Percentiles rank a stretch among this genome's conserved stretches.
These are phyloP conservation scores for Crotalus horridus DNA, from an alignment of 2,113 vertebrate genomes.

Conservation along the genomic window DNA sequence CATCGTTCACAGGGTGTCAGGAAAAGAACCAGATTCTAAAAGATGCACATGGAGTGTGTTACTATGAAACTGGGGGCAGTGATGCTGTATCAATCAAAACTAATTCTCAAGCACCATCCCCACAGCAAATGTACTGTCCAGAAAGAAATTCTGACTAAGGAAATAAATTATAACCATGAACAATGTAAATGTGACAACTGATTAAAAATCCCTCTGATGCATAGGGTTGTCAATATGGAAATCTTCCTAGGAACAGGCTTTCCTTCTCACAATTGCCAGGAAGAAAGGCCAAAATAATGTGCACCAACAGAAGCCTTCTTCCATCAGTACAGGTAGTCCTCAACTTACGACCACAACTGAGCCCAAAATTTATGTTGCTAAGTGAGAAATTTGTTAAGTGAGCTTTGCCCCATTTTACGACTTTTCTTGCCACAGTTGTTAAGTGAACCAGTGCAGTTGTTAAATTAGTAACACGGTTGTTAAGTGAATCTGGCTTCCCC, in stretches of 20 bases:
- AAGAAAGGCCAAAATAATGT: neutral
- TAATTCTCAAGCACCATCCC: neutral
- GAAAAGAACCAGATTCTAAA: neutral
- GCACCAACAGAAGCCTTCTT: neutral
- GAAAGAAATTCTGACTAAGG: neutral
- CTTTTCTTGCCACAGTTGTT: neutral
- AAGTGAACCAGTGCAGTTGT: neutral
- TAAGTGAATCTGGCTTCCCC: neutral
- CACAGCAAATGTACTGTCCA: neutral
- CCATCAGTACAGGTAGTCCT: neutral
- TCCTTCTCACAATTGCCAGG: neutral
- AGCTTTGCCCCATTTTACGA: neutral
- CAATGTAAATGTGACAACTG: neutral
- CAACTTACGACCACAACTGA: neutral
- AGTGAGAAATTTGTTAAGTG: neutral
- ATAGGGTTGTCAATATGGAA: neutral
- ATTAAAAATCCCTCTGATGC: neutral
- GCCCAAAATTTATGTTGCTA: neutral
- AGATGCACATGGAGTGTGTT: neutral
- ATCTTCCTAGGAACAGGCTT: neutral
- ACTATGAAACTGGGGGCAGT: neutral
- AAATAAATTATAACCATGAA: neutral
- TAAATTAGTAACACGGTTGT: neutral
- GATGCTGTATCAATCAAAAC: neutral
- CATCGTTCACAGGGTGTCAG: neutral